Percentiles rank a stretch among this genome's conserved stretches.
Evolutionary conservation across 2,888 invertebrate species (phyloP).

Genomic region (Hirtodrosophila duncani): DNA sequence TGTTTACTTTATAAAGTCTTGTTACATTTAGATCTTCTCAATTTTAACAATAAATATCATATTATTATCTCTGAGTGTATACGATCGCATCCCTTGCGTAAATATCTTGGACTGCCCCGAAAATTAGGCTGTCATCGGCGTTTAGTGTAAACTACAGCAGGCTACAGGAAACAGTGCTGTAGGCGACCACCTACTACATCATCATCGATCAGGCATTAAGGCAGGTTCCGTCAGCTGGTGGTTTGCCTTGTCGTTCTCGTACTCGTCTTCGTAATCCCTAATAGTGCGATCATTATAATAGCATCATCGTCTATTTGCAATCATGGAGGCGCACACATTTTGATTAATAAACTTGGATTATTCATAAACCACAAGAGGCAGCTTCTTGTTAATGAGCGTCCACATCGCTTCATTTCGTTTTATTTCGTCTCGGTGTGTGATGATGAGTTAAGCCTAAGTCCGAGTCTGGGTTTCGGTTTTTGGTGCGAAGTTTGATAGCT

Average conservation of each 20-base stretch:
- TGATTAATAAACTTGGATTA: constrained; percentile 68
- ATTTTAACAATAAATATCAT: too few relatives aligned
- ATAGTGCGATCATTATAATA: constrained; percentile 68
- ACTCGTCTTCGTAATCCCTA: constrained; percentile 34
- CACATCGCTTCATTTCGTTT: background rate
- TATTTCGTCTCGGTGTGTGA: constrained; percentile 21
- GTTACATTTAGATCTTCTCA: too few relatives aligned
- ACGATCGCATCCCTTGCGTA: constrained; percentile 24
- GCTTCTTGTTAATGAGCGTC: constrained; percentile 71
- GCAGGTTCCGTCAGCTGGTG: constrained; percentile 25
- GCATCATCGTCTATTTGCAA: constrained; percentile 68
- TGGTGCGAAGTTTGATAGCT: constrained; percentile 69
- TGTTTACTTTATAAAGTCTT: too few relatives aligned
- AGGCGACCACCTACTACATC: background rate
- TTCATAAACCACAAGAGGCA: constrained; percentile 64
- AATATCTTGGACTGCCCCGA: constrained; percentile 33
- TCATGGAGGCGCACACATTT: constrained; percentile 50
- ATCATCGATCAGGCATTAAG: constrained; percentile 13
- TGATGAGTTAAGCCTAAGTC: too few relatives aligned
- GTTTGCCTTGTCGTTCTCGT: background rate
- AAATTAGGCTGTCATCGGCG: constrained; percentile 70
- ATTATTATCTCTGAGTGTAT: too few relatives aligned
- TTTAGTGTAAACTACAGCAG: constrained; percentile 6
- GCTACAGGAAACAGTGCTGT: constrained; percentile 35
- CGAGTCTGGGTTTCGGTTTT: constrained; percentile 47